phyloP scores from a whole-genome alignment of 2,888 invertebrate species.

The Lycophotia porphyrea region DNA sequence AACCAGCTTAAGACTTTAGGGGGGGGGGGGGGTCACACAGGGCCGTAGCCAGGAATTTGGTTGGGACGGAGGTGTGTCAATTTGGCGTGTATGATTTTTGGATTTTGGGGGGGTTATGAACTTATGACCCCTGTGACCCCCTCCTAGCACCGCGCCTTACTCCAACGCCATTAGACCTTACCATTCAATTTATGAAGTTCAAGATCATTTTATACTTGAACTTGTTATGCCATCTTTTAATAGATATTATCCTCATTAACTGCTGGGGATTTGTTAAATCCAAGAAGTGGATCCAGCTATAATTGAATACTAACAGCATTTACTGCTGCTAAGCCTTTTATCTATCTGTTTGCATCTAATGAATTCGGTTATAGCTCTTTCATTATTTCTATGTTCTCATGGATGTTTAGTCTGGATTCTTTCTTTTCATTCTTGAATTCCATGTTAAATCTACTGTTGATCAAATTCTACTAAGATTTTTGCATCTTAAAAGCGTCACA shows the following conservation, averaged over 20 bases:
- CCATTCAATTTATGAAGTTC: constrained; percentile 5
- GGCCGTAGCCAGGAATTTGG: no score
- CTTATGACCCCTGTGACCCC: no score
- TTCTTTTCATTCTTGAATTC: background rate
- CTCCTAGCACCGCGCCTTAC: no score
- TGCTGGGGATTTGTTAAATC: constrained; percentile 26
- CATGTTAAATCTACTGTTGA: background rate
- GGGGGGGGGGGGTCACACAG: no score
- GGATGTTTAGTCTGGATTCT: background rate
- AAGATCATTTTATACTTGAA: constrained; percentile 4
- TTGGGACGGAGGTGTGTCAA: no score
- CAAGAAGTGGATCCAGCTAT: constrained; percentile 24
- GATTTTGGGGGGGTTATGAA: no score
- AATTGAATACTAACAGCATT: constrained; percentile 42
- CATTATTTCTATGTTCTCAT: constrained; percentile 12
- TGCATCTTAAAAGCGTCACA: no score
- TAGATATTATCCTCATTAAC: constrained; percentile 13
- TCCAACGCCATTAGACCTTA: background rate
- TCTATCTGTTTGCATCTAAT: constrained; percentile 29
- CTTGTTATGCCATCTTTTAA: constrained; percentile 9
- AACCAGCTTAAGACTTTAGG: no score
- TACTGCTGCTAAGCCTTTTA: constrained; percentile 30
- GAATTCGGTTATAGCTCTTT: constrained; percentile 27
- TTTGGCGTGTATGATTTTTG: no score
- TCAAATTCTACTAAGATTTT: background rate